phyloP scores from a whole-genome alignment of 2,113 vertebrate species.

The Syngnathoides biaculeatus region DNA sequence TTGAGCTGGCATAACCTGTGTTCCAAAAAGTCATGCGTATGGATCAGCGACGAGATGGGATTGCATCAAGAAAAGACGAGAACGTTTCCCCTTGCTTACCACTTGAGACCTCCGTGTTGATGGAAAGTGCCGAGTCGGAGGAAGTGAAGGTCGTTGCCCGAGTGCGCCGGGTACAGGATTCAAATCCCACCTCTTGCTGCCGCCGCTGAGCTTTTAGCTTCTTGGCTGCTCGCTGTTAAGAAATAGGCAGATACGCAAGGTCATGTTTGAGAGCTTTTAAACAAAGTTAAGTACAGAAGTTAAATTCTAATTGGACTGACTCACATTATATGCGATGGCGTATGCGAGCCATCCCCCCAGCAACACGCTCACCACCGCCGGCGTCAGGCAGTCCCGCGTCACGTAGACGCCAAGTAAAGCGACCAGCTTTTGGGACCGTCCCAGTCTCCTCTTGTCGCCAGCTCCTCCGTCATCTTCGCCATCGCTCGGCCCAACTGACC shows the following conservation, averaged over 20 bases:
- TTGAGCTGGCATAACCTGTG: no score
- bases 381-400: slow-evolving; percentile 72
- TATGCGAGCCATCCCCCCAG: slow-evolving; percentile 82
- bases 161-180: slow-evolving; percentile 65
- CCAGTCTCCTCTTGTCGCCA: slow-evolving; percentile 16
- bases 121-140: slow-evolving; percentile 20
- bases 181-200: slow-evolving; percentile 71
- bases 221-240: slow-evolving; percentile 48
- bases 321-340: slow-evolving; percentile 69
- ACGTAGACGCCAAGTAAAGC: slow-evolving; percentile 53
- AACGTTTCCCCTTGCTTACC: slow-evolving; percentile 23
- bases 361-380: slow-evolving; percentile 70
- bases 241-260: slow-evolving; percentile 4
- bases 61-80: background rate
- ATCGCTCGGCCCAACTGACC: slow-evolving; percentile 54
- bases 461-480: background rate
- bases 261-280: background rate
- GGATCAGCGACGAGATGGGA: background rate
- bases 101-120: slow-evolving; percentile 31
- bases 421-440: slow-evolving; percentile 3
- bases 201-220: slow-evolving; percentile 72
- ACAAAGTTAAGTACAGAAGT: background rate
- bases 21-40: no score
- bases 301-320: slow-evolving; percentile 13
- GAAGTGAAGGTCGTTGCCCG: slow-evolving; percentile 18